Evolutionary conservation across 2,888 invertebrate species (phyloP).

Genomic region (Laothoe populi): DNA sequence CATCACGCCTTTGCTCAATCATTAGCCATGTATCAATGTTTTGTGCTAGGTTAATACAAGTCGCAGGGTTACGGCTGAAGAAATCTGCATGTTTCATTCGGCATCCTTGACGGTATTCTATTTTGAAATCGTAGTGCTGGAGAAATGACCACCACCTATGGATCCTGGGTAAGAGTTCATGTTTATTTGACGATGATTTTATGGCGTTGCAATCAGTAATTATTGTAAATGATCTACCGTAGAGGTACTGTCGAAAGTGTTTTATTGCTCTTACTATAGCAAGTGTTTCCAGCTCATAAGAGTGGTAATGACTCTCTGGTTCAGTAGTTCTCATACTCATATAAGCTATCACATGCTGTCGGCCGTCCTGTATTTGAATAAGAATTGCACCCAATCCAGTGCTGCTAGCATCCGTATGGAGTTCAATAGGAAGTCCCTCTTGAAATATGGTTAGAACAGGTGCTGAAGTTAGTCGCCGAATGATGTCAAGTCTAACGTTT

Average conservation of each 20-base stretch:
- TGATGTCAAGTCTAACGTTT: conserved; percentile 28
- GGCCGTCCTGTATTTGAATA: conserved; percentile 35
- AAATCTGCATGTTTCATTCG: conserved; percentile 43
- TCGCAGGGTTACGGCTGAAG: conserved; percentile 42
- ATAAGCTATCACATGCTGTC: conserved; percentile 40
- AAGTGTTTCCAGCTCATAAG: conserved; percentile 42
- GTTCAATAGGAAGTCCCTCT: conserved; percentile 33
- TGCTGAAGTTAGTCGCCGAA: conserved; percentile 31
- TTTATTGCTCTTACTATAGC: conserved; percentile 42
- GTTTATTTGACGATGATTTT: conserved; percentile 33
- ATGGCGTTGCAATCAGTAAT: not conserved
- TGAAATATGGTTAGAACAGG: conserved; percentile 42
- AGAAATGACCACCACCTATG: conserved; percentile 41
- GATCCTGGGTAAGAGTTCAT: conserved; percentile 36
- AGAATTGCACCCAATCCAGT: conserved; percentile 42
- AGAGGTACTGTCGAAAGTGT: conserved; percentile 37
- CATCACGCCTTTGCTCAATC: too few relatives aligned
- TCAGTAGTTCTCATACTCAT: conserved; percentile 30
- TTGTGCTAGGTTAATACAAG: too few relatives aligned
- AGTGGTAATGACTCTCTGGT: conserved; percentile 38
- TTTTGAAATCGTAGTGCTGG: conserved; percentile 40
- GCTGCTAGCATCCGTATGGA: conserved; percentile 43
- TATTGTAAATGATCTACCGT: conserved; percentile 33
- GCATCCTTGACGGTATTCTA: conserved; percentile 37
- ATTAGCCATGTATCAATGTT: too few relatives aligned